These are phyloP conservation scores for Cricetomys ansorgei DNA, from an alignment of 2,113 vertebrate species.

Conservation along the genomic window DNA sequence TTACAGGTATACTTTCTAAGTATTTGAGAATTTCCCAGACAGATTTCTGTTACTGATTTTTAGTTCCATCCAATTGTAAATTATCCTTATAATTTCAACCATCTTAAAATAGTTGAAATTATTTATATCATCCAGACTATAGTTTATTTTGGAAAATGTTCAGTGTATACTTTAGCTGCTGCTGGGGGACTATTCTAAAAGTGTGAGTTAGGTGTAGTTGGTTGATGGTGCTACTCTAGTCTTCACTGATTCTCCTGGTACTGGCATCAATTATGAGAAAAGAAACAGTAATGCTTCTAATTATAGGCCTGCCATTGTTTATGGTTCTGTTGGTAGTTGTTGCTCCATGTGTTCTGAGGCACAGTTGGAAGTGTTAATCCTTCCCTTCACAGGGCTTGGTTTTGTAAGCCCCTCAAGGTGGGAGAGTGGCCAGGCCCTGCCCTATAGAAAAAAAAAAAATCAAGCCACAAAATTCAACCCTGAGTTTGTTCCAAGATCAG, in stretches of 20 bases:
- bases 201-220: background rate
- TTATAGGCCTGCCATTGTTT: background rate
- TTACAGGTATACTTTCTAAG: slow-evolving; percentile 23
- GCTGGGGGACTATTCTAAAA: background rate
- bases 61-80: background rate
- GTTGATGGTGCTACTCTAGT: background rate
- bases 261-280: background rate
- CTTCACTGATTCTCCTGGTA: background rate
- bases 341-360: background rate
- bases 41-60: slow-evolving; percentile 48
- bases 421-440: too few species aligned
- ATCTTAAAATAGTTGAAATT: slow-evolving; percentile 31
- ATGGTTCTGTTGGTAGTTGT: background rate
- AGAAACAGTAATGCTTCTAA: background rate
- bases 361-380: background rate
- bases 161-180: background rate
- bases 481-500: too few species aligned
- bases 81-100: slow-evolving; percentile 17
- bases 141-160: background rate
- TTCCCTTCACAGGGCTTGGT: background rate
- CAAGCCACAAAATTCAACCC: too few species aligned
- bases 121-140: slow-evolving; percentile 1
- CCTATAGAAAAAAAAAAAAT: too few species aligned
- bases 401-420: too few species aligned
- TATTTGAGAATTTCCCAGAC: slow-evolving; percentile 22